Evolutionary conservation across 2,888 invertebrate species (phyloP).

Genomic region (Steinernema hermaphroditum): DNA sequence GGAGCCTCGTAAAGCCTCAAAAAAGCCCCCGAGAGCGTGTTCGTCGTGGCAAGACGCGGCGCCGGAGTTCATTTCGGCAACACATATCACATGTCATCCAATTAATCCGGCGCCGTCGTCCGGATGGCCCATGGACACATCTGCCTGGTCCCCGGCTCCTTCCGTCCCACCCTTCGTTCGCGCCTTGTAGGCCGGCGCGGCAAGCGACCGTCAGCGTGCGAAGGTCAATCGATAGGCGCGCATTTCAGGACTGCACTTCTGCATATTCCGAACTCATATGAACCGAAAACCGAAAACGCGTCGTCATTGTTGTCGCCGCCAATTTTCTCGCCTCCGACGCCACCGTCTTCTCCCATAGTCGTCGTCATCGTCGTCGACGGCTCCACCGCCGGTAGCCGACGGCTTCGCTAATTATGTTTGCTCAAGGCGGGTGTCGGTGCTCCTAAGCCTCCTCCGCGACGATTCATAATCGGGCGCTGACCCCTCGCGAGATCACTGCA

Average conservation of each 20-base stretch:
- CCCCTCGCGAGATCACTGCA: too few relatives aligned
- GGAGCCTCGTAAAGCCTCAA: too few relatives aligned
- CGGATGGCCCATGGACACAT: background rate
- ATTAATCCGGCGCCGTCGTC: background rate
- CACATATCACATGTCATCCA: constrained; percentile 21
- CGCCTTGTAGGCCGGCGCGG: constrained; percentile 11
- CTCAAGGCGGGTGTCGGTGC: background rate
- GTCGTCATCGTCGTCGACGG: too few relatives aligned
- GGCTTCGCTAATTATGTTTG: constrained; percentile 3
- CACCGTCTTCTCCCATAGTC: too few relatives aligned
- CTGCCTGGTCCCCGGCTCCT: background rate
- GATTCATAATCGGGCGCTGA: too few relatives aligned
- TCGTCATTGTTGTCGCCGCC: too few relatives aligned
- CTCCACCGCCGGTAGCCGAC: too few relatives aligned
- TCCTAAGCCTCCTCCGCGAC: background rate
- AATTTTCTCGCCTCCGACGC: too few relatives aligned
- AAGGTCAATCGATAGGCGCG: constrained; percentile 20
- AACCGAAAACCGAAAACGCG: too few relatives aligned
- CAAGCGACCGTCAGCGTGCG: background rate
- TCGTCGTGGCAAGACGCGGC: background rate
- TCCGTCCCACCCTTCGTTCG: background rate
- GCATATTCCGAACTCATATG: too few relatives aligned
- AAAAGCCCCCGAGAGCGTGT: background rate
- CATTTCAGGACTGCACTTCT: background rate
- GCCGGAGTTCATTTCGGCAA: constrained; percentile 6